Conservation (phyloP, 2,888 invertebrate genomes). For the Drosophila melanosoma region DNA sequence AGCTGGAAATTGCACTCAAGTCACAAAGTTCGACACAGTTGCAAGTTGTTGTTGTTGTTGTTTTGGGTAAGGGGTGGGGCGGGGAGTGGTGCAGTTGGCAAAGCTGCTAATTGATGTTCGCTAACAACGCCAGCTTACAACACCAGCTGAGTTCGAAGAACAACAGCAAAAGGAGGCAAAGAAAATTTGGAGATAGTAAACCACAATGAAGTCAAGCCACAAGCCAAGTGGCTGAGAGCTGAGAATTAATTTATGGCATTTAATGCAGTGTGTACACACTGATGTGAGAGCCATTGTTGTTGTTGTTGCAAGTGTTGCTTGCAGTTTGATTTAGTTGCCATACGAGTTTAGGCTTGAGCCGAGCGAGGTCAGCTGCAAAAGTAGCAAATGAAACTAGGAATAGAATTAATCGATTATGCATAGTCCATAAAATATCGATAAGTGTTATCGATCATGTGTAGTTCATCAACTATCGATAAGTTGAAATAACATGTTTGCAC, state of each 20-base stretch:
- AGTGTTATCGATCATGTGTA: neutral
- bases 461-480: neutral
- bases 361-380: neutral
- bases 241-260: constrained; percentile 31
- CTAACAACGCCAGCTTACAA: constrained; percentile 15
- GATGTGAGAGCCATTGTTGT: neutral
- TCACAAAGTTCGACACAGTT: constrained; percentile 13
- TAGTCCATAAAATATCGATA: neutral
- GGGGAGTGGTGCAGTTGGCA: neutral
- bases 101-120: constrained; percentile 45
- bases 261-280: constrained; percentile 24
- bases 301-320: neutral
- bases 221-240: constrained; percentile 12
- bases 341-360: neutral
- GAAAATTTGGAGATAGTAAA: neutral
- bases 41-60: neutral
- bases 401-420: neutral
- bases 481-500: neutral
- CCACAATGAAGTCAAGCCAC: constrained; percentile 12
- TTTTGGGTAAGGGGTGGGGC: fast-evolving
- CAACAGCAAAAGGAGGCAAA: neutral
- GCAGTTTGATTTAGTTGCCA: neutral
- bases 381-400: neutral
- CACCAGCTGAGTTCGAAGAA: constrained; percentile 8
- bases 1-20: constrained; percentile 12